A percentile compares a stretch with the other conserved stretches of the same genome.
phyloP scores from a whole-genome alignment of 2,797 vertebrate genomes.

The Chromobotia macracanthus region DNA sequence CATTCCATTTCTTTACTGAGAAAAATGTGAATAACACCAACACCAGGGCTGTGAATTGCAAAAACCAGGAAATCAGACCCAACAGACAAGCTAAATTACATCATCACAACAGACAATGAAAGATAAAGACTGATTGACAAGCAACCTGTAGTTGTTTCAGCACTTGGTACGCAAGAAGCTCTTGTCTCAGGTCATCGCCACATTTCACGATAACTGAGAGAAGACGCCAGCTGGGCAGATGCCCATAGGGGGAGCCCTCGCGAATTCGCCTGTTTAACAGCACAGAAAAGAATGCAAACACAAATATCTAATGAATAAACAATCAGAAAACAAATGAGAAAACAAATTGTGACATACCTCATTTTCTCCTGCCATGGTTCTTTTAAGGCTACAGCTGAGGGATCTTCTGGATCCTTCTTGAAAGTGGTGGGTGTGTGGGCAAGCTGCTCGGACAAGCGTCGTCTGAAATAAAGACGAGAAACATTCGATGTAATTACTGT shows the following conservation, averaged over 20 bases:
- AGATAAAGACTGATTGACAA: neutral
- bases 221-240: conserved; percentile 90
- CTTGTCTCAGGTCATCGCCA: conserved; percentile 93
- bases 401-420: conserved; percentile 90
- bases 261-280: conserved; percentile 83
- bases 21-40: no score
- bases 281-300: conserved; percentile 13
- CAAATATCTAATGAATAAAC: no score
- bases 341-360: conserved; percentile 73
- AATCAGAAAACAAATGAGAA: neutral
- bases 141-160: conserved; percentile 90
- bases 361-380: conserved; percentile 98
- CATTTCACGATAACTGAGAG: conserved; percentile 96
- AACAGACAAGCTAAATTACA: no score
- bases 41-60: no score
- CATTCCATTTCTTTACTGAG: no score
- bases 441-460: conserved; percentile 92
- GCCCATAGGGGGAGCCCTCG: conserved; percentile 91
- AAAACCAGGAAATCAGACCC: no score
- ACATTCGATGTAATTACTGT: neutral
- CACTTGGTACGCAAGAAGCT: conserved; percentile 93
- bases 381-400: conserved; percentile 93
- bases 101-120: no score
- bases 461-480: conserved; percentile 68
- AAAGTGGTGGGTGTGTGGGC: conserved; percentile 94